Percentiles rank a stretch among this genome's conserved stretches.
Conservation (phyloP, 64 coral and sea anemone species). For the Actinia tenebrosa region DNA sequence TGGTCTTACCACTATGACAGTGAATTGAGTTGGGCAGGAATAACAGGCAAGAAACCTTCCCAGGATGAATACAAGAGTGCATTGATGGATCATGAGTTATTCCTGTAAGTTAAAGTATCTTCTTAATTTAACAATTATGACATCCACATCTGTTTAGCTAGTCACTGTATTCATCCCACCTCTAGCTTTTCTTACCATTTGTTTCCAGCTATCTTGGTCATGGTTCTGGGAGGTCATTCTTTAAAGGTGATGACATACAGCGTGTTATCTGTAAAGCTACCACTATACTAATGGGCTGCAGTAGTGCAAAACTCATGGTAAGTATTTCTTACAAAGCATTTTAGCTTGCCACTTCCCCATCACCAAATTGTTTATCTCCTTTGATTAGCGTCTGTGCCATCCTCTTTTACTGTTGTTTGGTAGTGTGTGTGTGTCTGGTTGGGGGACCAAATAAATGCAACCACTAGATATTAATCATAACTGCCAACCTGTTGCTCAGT, state of each 20-base stretch:
- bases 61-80: conserved; percentile 68
- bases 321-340: background rate
- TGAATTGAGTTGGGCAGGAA: conserved; percentile 65
- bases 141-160: background rate
- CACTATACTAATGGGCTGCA: conserved; percentile 90
- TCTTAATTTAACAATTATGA: background rate
- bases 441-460: too few species aligned
- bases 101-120: conserved; percentile 58
- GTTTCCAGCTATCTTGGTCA: conserved; percentile 85
- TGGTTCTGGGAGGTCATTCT: conserved; percentile 72
- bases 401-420: too few species aligned
- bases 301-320: conserved; percentile 82
- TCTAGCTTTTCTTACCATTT: background rate
- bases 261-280: conserved; percentile 76
- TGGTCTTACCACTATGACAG: conserved; percentile 7
- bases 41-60: conserved; percentile 67
- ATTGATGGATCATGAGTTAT: conserved; percentile 80
- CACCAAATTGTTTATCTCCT: too few species aligned
- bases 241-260: conserved; percentile 82
- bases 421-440: too few species aligned
- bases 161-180: too few species aligned
- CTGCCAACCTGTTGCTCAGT: too few species aligned
- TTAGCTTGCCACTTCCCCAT: too few species aligned
- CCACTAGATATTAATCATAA: too few species aligned
- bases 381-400: too few species aligned